phyloP scores from a whole-genome alignment of 1,140 invertebrate genomes.

The Lepidurus apus region DNA sequence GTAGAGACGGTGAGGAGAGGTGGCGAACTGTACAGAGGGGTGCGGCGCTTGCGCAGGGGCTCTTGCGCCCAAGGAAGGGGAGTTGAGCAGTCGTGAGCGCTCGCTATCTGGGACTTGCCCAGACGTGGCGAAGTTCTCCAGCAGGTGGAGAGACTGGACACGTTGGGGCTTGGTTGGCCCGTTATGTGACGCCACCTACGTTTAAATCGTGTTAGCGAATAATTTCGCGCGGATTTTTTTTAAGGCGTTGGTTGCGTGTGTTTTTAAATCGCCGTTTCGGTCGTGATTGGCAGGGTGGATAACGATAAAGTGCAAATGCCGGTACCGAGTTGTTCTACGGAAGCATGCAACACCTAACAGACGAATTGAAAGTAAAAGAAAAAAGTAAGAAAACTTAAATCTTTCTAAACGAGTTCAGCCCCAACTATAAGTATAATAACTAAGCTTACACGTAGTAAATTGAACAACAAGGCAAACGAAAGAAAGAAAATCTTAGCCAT shows the following conservation, averaged over 20 bases:
- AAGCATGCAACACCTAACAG: conserved; percentile 44
- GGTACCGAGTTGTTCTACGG: conserved; percentile 47
- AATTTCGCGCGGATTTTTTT: neutral
- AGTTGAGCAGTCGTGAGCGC: conserved; percentile 42
- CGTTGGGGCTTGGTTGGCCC: conserved; percentile 66
- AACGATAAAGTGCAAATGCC: conserved; percentile 38
- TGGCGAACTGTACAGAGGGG: neutral
- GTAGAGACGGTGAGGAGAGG: conserved; percentile 47
- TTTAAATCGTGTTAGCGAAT: neutral
- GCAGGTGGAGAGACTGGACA: conserved; percentile 35
- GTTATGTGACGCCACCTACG: conserved; percentile 66
- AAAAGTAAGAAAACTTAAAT: neutral
- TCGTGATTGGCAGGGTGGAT: conserved; percentile 31
- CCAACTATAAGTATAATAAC: neutral
- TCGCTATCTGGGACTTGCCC: conserved; percentile 38
- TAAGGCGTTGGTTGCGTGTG: neutral
- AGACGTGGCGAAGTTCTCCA: conserved; percentile 14
- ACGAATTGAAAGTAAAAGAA: conserved; percentile 35
- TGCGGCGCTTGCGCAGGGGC: neutral
- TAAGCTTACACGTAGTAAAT: neutral
- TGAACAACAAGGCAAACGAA: neutral
- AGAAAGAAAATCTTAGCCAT: neutral
- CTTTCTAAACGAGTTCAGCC: neutral
- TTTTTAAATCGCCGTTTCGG: conserved; percentile 31
- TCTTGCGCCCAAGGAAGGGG: conserved; percentile 39